phyloP scores from a whole-genome alignment of 2,797 vertebrate genomes.

The Leptatherina wallacei region DNA sequence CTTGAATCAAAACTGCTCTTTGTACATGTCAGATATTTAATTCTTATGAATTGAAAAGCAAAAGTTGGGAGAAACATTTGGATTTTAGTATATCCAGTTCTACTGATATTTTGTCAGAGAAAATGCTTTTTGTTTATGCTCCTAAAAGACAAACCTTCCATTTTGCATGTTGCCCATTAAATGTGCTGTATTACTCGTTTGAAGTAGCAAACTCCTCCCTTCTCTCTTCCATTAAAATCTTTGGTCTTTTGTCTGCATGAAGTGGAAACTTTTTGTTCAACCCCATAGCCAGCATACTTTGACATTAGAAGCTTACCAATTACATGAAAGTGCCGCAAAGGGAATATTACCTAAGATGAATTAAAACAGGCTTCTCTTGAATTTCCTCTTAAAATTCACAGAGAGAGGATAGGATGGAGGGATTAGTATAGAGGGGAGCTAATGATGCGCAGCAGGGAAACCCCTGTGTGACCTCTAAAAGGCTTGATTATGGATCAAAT shows the following conservation, averaged over 20 bases:
- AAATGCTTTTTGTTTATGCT: constrained; percentile 26
- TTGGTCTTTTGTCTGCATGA: constrained; percentile 50
- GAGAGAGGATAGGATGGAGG: constrained; percentile 34
- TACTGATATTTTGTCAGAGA: constrained; percentile 21
- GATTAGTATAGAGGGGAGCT: constrained; percentile 52
- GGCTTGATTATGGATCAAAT: constrained; percentile 25
- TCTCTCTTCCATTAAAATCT: constrained; percentile 34
- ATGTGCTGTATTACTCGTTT: too few relatives aligned
- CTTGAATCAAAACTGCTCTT: background rate
- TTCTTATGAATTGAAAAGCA: constrained; percentile 28
- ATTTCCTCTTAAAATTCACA: constrained; percentile 50
- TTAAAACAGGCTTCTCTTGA: constrained; percentile 27
- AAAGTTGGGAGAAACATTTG: constrained; percentile 36
- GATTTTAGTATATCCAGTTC: constrained; percentile 23
- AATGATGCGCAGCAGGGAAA: constrained; percentile 37
- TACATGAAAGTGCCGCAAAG: constrained; percentile 54
- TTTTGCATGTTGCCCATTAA: background rate
- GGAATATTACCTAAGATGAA: constrained; percentile 58
- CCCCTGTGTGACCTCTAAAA: constrained; percentile 48
- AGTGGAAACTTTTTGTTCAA: constrained; percentile 48
- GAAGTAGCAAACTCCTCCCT: background rate
- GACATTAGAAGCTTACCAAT: constrained; percentile 49
- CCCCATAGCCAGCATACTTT: constrained; percentile 16
- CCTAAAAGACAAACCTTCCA: constrained; percentile 16
- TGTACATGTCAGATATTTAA: background rate